Evolutionary conservation across 2,113 vertebrate species (phyloP), one percentile per base, ranked within the genome.

Genomic region (Cygnus atratus): DNA sequence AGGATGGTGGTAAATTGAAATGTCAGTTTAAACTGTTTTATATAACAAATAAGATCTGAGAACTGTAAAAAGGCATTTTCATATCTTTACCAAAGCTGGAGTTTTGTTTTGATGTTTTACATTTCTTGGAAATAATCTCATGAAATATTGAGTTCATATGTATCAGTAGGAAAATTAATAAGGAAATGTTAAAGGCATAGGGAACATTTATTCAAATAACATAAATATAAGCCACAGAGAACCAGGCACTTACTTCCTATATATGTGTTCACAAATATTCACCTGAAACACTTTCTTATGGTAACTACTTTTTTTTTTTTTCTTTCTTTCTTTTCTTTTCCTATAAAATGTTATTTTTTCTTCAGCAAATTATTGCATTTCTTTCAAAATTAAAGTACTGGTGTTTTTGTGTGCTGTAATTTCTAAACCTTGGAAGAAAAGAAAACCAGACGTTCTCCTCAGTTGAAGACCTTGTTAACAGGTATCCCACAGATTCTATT

Each of bases 381-480:
- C 10, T 58, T 65, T 85, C 11, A 41, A 35, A 88, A 41, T 44
- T 50, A 20, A 55, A 57, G 50, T 88, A 70, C 43, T 72, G 4
- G 4, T 79, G 21, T 0, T 1, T 76, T 75, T 90, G 5, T 66
- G 13, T 61, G 24, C 14, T 82, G 10, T 68, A 12, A 75, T 91
- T 88, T 78, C 74, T 73, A 88, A 92, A 82, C 2, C 26, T n/a
- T 81, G 57, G 80, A 94, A 93, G 57, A 86, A 94, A 91, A 80
- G 54, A 67, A 93, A 94, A 62, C 17, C 83, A 94, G 73, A 88
- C 54, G 0, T 78, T 88, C 73, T 78, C 66, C 3, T 4, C 84
- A 92, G 85, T 21, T 91, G 88, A 97, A 87, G 74, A 80, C 31
- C 43, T 94, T 95, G 77, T 96, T 96, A 95, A 89, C 88, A 95